A percentile compares a stretch with the other conserved stretches of the same genome.
These are phyloP conservation scores for Diuraphis noxia DNA, from an alignment of 1,140 invertebrate genomes.

Conservation along the genomic window DNA sequence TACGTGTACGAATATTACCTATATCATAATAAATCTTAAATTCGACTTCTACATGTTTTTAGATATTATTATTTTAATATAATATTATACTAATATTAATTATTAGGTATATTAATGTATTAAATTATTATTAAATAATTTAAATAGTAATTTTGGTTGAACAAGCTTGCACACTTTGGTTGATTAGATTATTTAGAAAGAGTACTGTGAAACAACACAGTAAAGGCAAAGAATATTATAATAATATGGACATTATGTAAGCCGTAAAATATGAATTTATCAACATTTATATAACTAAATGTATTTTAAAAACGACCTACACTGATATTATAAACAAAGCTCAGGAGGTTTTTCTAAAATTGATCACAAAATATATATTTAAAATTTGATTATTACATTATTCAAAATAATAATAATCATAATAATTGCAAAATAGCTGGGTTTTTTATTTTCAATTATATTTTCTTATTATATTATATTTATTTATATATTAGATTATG, in stretches of 20 bases:
- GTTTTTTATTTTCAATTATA: not conserved
- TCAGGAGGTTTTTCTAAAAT: not conserved
- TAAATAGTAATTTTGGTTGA: not conserved
- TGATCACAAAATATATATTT: not conserved
- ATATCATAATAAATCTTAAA: not conserved
- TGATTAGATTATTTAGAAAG: not conserved
- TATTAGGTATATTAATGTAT: no score
- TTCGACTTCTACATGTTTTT: not conserved
- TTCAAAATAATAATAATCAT: not conserved
- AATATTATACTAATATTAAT: not conserved
- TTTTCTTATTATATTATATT: not conserved
- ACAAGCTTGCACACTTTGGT: not conserved
- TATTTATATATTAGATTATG: not conserved
- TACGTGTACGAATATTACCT: not conserved
- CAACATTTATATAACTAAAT: not conserved
- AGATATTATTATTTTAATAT: slow-evolving; percentile 3
- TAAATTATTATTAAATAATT: no score
- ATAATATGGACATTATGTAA: not conserved
- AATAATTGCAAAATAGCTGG: not conserved
- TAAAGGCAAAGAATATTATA: not conserved
- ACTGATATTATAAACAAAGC: not conserved
- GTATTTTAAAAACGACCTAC: not conserved
- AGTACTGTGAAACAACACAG: not conserved
- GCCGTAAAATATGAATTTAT: not conserved
- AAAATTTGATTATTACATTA: not conserved